Percentiles rank a stretch among this genome's conserved stretches.
Evolutionary conservation across 2,888 invertebrate genomes (phyloP).

Genomic region (Perithous albicinctus): DNA sequence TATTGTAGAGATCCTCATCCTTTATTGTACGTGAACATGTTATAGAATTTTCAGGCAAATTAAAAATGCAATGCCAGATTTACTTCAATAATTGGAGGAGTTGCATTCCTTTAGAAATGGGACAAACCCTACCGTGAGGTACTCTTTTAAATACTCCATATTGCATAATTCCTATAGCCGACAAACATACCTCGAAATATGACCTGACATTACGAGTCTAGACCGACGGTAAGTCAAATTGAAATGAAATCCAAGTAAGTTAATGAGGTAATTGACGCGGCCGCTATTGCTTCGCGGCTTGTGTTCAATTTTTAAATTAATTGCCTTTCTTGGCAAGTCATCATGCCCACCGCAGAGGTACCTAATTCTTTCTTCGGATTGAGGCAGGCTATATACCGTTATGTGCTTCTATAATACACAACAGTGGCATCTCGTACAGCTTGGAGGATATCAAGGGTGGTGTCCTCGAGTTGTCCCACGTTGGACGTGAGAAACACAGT

Average conservation of each 20-base stretch:
- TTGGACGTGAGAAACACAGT: constrained; percentile 2
- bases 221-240: constrained; percentile 57
- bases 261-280: constrained; percentile 65
- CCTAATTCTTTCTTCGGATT: constrained; percentile 57
- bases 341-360: constrained; percentile 2
- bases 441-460: not conserved
- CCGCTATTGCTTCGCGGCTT: constrained; percentile 6
- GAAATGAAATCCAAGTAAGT: constrained; percentile 68
- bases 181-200: constrained; percentile 2
- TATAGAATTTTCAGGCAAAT: no score
- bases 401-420: constrained; percentile 52
- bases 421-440: not conserved
- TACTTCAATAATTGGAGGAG: no score
- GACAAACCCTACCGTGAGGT: not conserved
- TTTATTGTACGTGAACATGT: no score
- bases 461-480: not conserved
- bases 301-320: constrained; percentile 74
- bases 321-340: no score
- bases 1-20: no score
- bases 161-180: not conserved
- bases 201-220: constrained; percentile 11
- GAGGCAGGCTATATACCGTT: constrained; percentile 65
- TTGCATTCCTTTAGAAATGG: not conserved
- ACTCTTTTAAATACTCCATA: not conserved
- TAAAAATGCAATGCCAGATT: no score